Base-by-base conservation (phyloP, 2,888 invertebrate species). In the Pyralis farinalis region DNA sequence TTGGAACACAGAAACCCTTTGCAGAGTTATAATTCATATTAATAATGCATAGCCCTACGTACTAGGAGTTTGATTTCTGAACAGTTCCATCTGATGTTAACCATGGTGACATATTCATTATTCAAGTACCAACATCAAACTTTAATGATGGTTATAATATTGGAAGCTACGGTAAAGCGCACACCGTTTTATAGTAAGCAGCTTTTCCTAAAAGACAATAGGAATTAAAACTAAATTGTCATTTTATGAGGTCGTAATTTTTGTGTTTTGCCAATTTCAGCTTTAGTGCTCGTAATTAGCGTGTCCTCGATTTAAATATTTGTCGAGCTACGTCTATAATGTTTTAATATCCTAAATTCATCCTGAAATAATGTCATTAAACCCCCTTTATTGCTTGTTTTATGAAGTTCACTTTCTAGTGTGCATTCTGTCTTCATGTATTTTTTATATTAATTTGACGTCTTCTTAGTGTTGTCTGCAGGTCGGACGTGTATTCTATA, bases 141-240 rank as follows among this genome's bases (percentile, higher is more conserved):
- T 3, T 16, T 16, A 16, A 16, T 16, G 16, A 16, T 3, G 16
- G 55, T 50, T 53, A 57, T 63, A 71, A 68, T 63, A 67, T 72
- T 71, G 64, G 61, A 58, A 55, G 50, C 7, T 57, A 57, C 58
- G 58, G 69, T 64, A 61, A 55, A 56, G 58, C 61, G 63, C 53
- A 45, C 64, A 63, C 55, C 65, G 62, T 75, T 79, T 79, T 76
- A 63, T 60, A 60, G 35, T 22, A 10, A 12, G 25, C 25, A 66
- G 63, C 63, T 62, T 63, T 66, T 57, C 62, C 64, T 62, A 61
- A 71, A 70, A 67, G 66, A 66, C 63, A 71, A 73, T 71, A 65
- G 69, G 66, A 77, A 74, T 77, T 78, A 74, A 77, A 72, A 68
- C 69, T 71, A 68, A 71, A 72, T 71, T 69, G 64, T 52, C 63